phyloP scores from a whole-genome alignment of 2,888 invertebrate species.

The Halictus ligatus region DNA sequence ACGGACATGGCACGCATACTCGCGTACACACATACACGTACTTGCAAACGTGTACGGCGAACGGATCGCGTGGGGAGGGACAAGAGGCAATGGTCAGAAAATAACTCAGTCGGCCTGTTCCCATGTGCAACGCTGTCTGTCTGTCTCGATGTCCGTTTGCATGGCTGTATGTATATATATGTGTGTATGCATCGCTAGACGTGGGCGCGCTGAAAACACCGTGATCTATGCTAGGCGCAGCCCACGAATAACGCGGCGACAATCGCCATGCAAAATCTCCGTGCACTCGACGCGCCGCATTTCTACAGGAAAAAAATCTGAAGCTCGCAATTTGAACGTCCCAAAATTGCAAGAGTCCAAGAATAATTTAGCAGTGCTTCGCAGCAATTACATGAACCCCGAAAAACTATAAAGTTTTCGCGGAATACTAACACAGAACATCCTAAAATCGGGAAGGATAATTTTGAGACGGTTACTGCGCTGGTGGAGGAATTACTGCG shows the following conservation, averaged over 20 bases:
- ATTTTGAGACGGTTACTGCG: no score
- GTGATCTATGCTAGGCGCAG: conserved; percentile 66
- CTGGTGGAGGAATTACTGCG: no score
- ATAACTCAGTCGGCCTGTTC: conserved; percentile 72
- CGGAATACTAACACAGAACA: no score
- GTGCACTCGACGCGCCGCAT: conserved; percentile 35
- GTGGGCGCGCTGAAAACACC: conserved; percentile 64
- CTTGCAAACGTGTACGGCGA: background rate
- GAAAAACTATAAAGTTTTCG: no score
- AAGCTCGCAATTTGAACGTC: background rate
- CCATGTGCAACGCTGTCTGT: conserved; percentile 49
- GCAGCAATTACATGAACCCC: no score
- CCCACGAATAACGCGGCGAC: conserved; percentile 60
- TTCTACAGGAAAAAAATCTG: background rate
- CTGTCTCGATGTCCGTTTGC: background rate
- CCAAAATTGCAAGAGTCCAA: background rate
- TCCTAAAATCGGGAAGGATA: no score
- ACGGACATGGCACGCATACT: background rate
- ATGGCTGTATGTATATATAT: conserved; percentile 5
- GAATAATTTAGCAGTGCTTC: background rate
- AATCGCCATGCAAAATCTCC: conserved; percentile 67
- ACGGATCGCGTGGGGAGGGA: conserved; percentile 43
- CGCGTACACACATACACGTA: background rate
- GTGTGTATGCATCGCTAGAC: background rate
- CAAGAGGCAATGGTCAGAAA: conserved; percentile 75